Evolutionary conservation across 1,140 invertebrate species (phyloP), one percentile per base, ranked within the genome.

Genomic region (Solenopsis fugax): DNA sequence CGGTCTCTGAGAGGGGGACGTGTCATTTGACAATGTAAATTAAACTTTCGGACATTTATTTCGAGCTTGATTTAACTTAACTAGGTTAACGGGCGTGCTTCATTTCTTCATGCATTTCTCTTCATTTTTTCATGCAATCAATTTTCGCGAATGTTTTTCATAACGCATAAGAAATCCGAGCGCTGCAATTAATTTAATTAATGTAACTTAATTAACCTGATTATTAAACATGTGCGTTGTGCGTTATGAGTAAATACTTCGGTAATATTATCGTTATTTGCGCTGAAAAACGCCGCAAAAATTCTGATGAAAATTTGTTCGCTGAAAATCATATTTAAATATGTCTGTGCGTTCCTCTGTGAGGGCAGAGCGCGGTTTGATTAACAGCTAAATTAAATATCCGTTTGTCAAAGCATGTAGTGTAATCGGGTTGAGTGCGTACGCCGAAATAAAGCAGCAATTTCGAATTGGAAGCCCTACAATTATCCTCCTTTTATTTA

Each of bases 311-410:
- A 81, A 69, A 54, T 81, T 54, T 69, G 41, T 21, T 48, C 76
- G 50, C 34, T 18, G 21, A 56, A 71, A 81, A 71, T 81, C 52
- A 41, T 37, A 69, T 71, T 71, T 71, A 56, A 71, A 81, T 71
- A 71, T 54, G 16, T 54, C 29, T 2, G 45, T 52, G 24, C 41
- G 29, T 69, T 54, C 4, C 34, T 71, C 52, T 56, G 52, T 34
- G 16, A n/a, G 5, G 5, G 16, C 37, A n/a, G 52, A 56, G 48
- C 64, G 64, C 50, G 50, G 37, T 56, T 81, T 71, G 48, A 71
- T 71, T 45, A 71, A 69, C 64, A 41, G 50, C 29, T 41, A 69
- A 69, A 81, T 81, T 69, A 69, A 81, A 81, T 81, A 24, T 69
- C 18, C 48, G 34, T 69, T 81, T 54, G 64, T 69, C 62, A 54